phyloP scores from a whole-genome alignment of 2,113 vertebrate species.

The Megaceryle maxima region DNA sequence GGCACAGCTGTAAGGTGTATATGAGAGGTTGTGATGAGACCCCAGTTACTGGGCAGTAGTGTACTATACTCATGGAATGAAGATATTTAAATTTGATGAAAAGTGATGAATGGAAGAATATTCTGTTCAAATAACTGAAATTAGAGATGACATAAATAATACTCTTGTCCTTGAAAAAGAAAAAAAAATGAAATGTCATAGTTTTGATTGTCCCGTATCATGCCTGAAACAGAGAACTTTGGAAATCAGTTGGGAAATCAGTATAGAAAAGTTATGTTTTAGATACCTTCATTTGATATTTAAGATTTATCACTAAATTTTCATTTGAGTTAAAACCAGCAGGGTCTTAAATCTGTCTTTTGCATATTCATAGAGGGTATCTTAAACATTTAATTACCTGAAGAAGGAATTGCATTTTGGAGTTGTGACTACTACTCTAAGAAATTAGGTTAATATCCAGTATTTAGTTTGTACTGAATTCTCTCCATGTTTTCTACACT shows the following conservation, averaged over 20 bases:
- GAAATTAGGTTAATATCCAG: not conserved
- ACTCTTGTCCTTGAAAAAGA: not conserved
- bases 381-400: not conserved
- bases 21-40: not conserved
- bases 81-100: not conserved
- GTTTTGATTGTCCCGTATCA: not conserved
- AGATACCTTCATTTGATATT: not conserved
- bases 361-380: not conserved
- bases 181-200: not conserved
- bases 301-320: not conserved
- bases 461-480: not conserved
- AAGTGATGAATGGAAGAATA: not conserved
- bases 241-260: not conserved
- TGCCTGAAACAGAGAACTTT: not conserved
- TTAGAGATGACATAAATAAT: not conserved
- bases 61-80: not conserved
- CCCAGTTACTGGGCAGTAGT: not conserved
- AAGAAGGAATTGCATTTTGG: not conserved
- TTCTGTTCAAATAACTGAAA: not conserved
- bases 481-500: not conserved
- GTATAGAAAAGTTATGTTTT: not conserved
- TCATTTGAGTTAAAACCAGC: not conserved
- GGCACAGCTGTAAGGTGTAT: not conserved
- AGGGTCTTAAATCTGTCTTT: not conserved
- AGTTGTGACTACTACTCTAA: not conserved